A percentile compares a stretch with the other conserved stretches of the same genome.
Conservation (phyloP, 2,888 invertebrate species). For the Leptopilina myrica region DNA sequence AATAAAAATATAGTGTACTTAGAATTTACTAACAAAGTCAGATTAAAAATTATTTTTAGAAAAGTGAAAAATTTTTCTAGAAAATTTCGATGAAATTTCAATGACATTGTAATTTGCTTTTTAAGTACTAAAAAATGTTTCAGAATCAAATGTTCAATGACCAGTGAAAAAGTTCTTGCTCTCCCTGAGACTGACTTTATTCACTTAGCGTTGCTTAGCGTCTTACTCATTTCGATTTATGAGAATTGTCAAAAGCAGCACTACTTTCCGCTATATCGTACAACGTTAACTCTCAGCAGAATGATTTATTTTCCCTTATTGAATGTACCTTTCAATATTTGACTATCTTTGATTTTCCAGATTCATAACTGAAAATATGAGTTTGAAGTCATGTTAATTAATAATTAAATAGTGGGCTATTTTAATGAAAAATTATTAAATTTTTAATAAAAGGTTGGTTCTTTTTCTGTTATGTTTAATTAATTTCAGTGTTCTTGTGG, state of each 20-base stretch:
- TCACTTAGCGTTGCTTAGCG: slow-evolving; percentile 19
- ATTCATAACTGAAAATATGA: no score
- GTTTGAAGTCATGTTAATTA: no score
- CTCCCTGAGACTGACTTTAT: not conserved
- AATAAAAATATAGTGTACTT: no score
- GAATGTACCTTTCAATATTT: not conserved
- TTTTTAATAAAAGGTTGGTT: no score
- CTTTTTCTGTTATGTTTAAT: no score
- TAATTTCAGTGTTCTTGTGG: no score
- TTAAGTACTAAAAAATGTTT: not conserved
- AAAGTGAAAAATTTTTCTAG: no score
- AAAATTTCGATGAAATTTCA: not conserved
- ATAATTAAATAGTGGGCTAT: no score
- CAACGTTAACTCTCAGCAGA: not conserved
- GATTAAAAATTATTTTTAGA: no score
- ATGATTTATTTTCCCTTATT: not conserved
- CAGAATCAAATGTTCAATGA: slow-evolving; percentile 34
- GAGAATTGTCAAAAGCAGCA: slow-evolving; percentile 32
- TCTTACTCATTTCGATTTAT: slow-evolving; percentile 10
- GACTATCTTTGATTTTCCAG: not conserved
- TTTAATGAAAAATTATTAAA: no score
- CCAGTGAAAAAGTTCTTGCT: not conserved
- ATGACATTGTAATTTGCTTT: not conserved
- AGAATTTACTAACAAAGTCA: no score
- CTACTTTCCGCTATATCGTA: not conserved